phyloP scores from a whole-genome alignment of 2,888 invertebrate species.

The Ornithoptera priamus region DNA sequence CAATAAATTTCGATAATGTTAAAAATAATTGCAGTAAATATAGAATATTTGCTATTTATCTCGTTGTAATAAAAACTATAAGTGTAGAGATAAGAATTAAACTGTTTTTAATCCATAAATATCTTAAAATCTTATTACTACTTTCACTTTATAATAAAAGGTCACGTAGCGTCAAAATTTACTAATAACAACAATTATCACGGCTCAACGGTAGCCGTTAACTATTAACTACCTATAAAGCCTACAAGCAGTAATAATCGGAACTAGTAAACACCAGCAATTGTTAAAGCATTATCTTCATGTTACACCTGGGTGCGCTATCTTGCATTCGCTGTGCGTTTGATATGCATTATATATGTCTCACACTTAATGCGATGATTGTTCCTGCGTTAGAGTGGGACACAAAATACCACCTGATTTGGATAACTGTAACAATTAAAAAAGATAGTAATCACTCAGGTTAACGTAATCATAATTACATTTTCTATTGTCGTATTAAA shows the following conservation, averaged over 20 bases:
- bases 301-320: conserved; percentile 62
- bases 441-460: neutral
- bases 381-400: neutral
- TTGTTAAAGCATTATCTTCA: conserved; percentile 56
- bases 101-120: too few species aligned
- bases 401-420: too few species aligned
- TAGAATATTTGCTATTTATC: too few species aligned
- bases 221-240: neutral
- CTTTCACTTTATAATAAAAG: too few species aligned
- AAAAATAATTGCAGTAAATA: too few species aligned
- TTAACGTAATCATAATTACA: neutral
- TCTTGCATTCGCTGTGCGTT: conserved; percentile 57
- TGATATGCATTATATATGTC: conserved; percentile 54
- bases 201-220: neutral
- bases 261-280: conserved; percentile 34
- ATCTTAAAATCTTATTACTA: too few species aligned
- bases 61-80: too few species aligned
- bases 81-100: too few species aligned
- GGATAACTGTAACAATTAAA: too few species aligned
- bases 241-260: conserved; percentile 35
- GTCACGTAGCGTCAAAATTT: neutral
- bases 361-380: conserved; percentile 30
- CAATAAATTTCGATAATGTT: too few species aligned
- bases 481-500: neutral
- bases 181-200: neutral